A percentile compares a stretch with the other conserved stretches of the same genome.
Conservation (phyloP, 2,888 invertebrate genomes). For the Tyria jacobaeae region DNA sequence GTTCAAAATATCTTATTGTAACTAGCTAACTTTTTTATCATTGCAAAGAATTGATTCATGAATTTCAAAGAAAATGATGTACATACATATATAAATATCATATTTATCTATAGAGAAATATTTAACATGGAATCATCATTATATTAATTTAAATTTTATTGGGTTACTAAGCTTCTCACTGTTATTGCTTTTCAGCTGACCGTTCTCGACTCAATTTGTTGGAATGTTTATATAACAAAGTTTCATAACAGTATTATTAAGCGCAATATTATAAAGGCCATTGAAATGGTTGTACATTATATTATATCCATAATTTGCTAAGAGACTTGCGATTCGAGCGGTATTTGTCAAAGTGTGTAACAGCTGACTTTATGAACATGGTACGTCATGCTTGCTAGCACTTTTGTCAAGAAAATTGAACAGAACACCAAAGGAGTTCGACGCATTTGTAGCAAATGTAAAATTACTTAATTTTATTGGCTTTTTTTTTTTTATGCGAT, state of each 20-base stretch:
- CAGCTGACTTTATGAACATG: conserved; percentile 33
- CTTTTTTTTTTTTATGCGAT: too few species aligned
- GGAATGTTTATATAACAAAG: conserved; percentile 15
- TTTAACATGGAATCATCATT: too few species aligned
- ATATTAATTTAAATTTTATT: conserved; percentile 26
- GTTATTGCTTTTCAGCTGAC: conserved; percentile 31
- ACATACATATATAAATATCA: too few species aligned
- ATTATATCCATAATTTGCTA: conserved; percentile 9
- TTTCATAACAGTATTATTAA: conserved; percentile 11
- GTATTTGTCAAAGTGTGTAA: conserved; percentile 31
- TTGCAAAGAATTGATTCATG: too few species aligned
- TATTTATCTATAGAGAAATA: too few species aligned
- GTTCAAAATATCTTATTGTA: too few species aligned
- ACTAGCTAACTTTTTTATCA: too few species aligned
- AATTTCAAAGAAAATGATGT: too few species aligned
- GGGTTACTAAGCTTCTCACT: conserved; percentile 22
- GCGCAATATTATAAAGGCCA: conserved; percentile 10
- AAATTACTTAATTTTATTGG: conserved; percentile 28
- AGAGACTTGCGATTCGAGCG: conserved; percentile 1
- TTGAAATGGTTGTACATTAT: conserved; percentile 6
- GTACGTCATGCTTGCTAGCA: conserved; percentile 31
- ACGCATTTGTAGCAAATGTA: conserved; percentile 27
- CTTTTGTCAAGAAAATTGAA: conserved; percentile 43
- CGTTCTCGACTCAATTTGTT: conserved; percentile 22
- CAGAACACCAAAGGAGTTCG: conserved; percentile 29